These are phyloP conservation scores for Nansenia antarctica DNA, from an alignment of 2,113 vertebrate genomes.

Conservation along the genomic window DNA sequence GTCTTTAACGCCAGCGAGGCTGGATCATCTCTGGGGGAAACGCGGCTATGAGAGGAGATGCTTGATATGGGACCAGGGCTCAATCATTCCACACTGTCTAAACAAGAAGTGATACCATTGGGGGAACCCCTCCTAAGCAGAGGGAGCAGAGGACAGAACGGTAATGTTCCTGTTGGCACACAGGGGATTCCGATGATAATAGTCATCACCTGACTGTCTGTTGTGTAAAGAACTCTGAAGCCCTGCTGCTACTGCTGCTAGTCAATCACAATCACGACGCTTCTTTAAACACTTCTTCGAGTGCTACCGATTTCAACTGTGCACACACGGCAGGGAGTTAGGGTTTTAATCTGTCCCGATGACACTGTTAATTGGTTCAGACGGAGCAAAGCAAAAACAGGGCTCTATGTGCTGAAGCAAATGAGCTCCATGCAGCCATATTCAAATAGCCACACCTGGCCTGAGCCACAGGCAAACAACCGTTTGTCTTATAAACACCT, in stretches of 20 bases:
- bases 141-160: slow-evolving; percentile 15
- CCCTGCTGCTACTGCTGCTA: slow-evolving; percentile 29
- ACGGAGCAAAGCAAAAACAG: not conserved
- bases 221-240: too few relatives aligned
- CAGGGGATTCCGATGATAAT: too few relatives aligned
- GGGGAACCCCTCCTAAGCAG: not conserved
- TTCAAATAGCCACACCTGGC: slow-evolving; percentile 51
- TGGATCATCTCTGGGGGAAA: not conserved
- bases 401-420: slow-evolving; percentile 38
- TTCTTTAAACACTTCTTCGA: too few relatives aligned
- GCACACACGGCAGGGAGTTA: not conserved
- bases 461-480: slow-evolving; percentile 27
- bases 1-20: not conserved
- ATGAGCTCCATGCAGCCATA: slow-evolving; percentile 35
- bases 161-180: slow-evolving; percentile 58
- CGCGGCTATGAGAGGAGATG: not conserved
- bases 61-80: not conserved
- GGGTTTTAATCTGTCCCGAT: not conserved
- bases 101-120: not conserved
- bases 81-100: not conserved
- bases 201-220: too few relatives aligned
- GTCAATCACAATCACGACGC: not conserved
- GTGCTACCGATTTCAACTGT: not conserved
- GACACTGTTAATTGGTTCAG: not conserved
- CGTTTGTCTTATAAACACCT: slow-evolving; percentile 16